Percentiles rank a stretch among this genome's conserved stretches.
Conservation (phyloP, 2,113 vertebrate species). For the Rallus limicola region DNA sequence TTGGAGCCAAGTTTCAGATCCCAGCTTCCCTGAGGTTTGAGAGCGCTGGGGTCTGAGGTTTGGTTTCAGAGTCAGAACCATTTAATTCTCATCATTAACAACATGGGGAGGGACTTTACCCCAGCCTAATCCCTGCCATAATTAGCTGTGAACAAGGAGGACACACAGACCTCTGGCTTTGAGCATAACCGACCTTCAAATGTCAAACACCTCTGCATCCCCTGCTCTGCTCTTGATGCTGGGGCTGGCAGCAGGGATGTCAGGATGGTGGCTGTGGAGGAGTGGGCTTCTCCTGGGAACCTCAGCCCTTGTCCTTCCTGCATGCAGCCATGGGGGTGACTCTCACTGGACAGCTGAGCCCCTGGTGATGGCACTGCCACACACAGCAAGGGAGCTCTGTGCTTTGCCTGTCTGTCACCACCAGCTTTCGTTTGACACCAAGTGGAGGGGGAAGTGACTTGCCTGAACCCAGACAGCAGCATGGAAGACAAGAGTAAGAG, state of each 20-base stretch:
- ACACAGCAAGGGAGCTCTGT: not conserved
- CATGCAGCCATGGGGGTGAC: not conserved
- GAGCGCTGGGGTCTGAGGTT: not conserved
- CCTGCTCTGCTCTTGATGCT: not conserved
- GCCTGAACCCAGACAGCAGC: accelerated
- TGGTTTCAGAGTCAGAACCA: not conserved
- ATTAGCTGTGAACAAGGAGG: not conserved
- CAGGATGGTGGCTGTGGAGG: not conserved
- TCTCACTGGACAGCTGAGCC: not conserved
- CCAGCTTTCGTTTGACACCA: not conserved
- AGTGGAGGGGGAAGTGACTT: not conserved
- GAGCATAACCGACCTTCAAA: not conserved
- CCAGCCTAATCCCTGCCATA: not conserved
- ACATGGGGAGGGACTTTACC: not conserved
- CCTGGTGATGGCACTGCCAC: accelerated
- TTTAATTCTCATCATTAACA: slow-evolving; percentile 16
- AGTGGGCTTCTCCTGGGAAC: not conserved
- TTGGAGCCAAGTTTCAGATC: not conserved
- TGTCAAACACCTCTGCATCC: not conserved
- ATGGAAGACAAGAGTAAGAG: not conserved
- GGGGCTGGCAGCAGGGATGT: not conserved
- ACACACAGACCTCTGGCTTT: not conserved
- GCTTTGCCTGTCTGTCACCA: not conserved
- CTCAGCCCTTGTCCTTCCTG: accelerated
- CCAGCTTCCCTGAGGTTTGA: not conserved